Evolutionary conservation across 2,888 invertebrate genomes (phyloP), one percentile per base, ranked within the genome.

Genomic region (Acronicta alni): DNA sequence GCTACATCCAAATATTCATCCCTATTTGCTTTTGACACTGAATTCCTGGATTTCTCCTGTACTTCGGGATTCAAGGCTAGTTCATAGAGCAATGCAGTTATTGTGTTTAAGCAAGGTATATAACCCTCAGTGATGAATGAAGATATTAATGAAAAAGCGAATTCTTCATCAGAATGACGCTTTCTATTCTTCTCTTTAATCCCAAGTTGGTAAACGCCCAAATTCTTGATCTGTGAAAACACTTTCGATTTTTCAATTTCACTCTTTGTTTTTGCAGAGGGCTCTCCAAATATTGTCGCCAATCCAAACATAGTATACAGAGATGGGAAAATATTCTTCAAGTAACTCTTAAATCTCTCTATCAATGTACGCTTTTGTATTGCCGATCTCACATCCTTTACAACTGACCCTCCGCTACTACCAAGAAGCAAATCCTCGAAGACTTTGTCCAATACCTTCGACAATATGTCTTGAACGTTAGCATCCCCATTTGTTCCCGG

Each of bases 401-500:
- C 81, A 63, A 87, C 74, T 55, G 82, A 79, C 51, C 80, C 82
- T 68, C 87, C 86, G 57, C 75, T 70, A 65, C 84, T 84, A 71
- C 86, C 88, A 57, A 92, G 82, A 60, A 93, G 88, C 76, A 92
- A 85, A 84, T 89, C 88, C 78, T 87, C 86, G 84, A 92, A 92
- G 81, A 92, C 85, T 82, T 84, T 85, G 83, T 94, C 93, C 91
- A 94, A 89, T 90, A 92, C 85, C 84, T 89, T 86, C 79, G 89
- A 88, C 88, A 93, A 86, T 85, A 91, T 87, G 83, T 89, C 86
- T 89, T 91, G 92, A 86, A 92, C 89, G 85, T 90, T 92, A 83
- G 86, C 86, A 83, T 92, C 92, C 84, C 90, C 93, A 86, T 91
- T 93, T 90, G 89, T 92, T 92, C 91, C 92, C 79, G 88, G 86